A percentile compares a stretch with the other conserved stretches of the same genome.
Conservation (phyloP, 1,140 invertebrate species). For the Drosophila punjabiensis region DNA sequence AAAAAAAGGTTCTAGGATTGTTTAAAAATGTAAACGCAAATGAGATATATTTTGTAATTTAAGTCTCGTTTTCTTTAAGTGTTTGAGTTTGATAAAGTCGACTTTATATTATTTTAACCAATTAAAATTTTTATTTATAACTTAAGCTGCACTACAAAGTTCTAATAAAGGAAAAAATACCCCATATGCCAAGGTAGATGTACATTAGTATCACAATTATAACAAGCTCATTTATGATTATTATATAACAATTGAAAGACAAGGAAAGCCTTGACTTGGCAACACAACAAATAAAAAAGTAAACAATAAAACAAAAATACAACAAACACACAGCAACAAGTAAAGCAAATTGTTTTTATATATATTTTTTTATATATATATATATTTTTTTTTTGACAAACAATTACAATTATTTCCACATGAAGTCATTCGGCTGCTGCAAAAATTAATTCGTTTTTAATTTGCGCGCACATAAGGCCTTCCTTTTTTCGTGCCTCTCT, state of each 20-base stretch:
- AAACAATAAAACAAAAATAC: not conserved
- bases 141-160: not conserved
- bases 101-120: not conserved
- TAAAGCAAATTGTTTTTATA: conserved; percentile 13
- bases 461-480: conserved; percentile 15
- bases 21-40: too few relatives aligned
- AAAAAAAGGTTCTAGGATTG: not conserved
- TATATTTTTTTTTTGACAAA: not conserved
- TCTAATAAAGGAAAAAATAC: not conserved
- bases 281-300: not conserved
- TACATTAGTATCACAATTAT: not conserved
- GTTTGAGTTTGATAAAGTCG: not conserved
- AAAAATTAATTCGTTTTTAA: conserved; percentile 50
- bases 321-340: not conserved
- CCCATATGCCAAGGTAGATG: not conserved
- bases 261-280: conserved; percentile 31
- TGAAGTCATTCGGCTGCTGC: conserved; percentile 29
- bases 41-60: too few relatives aligned
- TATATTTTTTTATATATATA: not conserved
- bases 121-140: too few relatives aligned
- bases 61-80: not conserved
- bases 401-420: conserved; percentile 50
- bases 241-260: conserved; percentile 37
- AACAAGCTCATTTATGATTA: conserved; percentile 8
- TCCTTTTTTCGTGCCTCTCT: not conserved